Evolutionary conservation across 2,797 vertebrate genomes (phyloP), one percentile per base, ranked within the genome.

Genomic region (Cynopterus sphinx): DNA sequence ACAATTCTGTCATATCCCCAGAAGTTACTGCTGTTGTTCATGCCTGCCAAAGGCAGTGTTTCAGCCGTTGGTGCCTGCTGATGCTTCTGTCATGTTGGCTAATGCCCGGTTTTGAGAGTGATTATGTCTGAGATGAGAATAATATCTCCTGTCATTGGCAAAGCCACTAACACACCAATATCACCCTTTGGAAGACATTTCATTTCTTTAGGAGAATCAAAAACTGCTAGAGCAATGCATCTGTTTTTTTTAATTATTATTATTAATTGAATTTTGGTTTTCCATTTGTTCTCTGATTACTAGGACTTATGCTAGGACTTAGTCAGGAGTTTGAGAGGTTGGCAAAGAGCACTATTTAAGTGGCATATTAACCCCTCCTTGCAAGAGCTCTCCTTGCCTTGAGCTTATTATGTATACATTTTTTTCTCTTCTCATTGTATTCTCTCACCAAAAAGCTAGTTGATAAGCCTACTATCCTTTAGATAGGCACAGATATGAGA

Each of bases 231-330:
- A 95, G 84, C 12, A 31, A 78, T 31, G 4, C 6, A 87, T 71
- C 49, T 90, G 33, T 16, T 86, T 83, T 43, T 49, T 33, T 33
- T 33, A 33, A 33, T 33, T 33, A 33, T 33, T 33, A 33, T 33
- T 75, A 49, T 81, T 79, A 55, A 93, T 83, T 96, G 46, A 65
- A 55, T 89, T 93, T 94, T 86, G 88, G 83, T 28, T 46, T 77
- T 79, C 59, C 16, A 85, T 53, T 68, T 85, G 12, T 39, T 95
- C 43, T 91, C 46, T 96, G 49, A 87, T 59, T 41, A 59, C 12
- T 85, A 85, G 33, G 71, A 85, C 49, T 55, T 91, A 74, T 49
- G n/a, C 9, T 78, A 85, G 24, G 87, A 65, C 49, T 83, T 83
- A 71, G 63, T 57, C 36, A 93, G 95, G 63, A 87, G 7, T 68